phyloP scores from a whole-genome alignment of 2,113 vertebrate species.

The Dolichallabes microphthalmus region DNA sequence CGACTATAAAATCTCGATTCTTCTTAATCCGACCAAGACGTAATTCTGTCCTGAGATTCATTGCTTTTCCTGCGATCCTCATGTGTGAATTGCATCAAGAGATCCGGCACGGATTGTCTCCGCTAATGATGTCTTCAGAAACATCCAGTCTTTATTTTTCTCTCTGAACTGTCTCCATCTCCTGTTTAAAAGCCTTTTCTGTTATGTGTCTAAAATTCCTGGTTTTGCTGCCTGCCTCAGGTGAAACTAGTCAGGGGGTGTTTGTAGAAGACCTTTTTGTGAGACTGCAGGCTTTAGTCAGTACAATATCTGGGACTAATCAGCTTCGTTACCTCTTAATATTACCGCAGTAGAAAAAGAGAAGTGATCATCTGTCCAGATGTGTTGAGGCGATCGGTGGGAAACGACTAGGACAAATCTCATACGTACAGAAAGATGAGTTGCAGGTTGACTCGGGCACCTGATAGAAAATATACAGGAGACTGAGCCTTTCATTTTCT shows the following conservation, averaged over 20 bases:
- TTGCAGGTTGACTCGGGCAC: not conserved
- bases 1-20: not conserved
- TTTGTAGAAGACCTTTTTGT: not conserved
- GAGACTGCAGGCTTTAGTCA: not conserved
- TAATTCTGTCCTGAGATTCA: not conserved
- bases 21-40: not conserved
- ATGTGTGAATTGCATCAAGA: not conserved
- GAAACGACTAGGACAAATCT: not conserved
- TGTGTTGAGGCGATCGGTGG: not conserved
- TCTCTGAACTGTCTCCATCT: not conserved
- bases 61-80: not conserved
- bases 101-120: not conserved
- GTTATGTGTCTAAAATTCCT: not conserved
- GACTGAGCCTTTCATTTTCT: not conserved
- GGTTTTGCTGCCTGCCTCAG: not conserved
- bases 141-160: not conserved
- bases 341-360: not conserved
- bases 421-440: not conserved
- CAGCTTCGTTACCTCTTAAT: not conserved
- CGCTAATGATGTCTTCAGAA: slow-evolving; percentile 2
- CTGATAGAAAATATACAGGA: not conserved
- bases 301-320: not conserved
- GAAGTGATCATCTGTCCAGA: not conserved
- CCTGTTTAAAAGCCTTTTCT: not conserved
- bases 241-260: not conserved